A percentile compares a stretch with the other conserved stretches of the same genome.
Evolutionary conservation across 2,797 vertebrate species (phyloP).

Genomic region (Antrozous pallidus): DNA sequence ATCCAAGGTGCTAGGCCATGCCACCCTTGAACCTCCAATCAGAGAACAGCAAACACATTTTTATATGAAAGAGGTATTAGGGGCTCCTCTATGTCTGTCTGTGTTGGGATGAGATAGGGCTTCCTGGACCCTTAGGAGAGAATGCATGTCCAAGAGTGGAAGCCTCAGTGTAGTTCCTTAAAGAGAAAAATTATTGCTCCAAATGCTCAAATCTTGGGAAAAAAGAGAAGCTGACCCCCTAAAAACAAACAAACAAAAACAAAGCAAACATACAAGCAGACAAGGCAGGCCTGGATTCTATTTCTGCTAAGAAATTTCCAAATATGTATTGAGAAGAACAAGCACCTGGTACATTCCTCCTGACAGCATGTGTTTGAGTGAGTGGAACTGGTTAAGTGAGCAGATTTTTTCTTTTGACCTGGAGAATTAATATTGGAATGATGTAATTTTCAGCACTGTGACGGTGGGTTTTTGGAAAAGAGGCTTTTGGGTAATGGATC

Average conservation of each 20-base stretch:
- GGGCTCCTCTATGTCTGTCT: accelerated
- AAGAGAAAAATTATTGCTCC: background rate
- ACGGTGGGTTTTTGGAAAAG: background rate
- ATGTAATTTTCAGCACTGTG: background rate
- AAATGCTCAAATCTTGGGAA: background rate
- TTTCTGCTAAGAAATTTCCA: background rate
- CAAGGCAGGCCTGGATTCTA: background rate
- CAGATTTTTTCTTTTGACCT: background rate
- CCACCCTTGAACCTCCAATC: background rate
- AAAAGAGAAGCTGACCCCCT: background rate
- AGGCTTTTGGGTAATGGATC: background rate
- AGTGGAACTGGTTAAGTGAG: background rate
- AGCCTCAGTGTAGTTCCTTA: background rate
- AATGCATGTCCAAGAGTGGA: background rate
- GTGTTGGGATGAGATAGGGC: background rate
- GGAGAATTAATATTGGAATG: background rate
- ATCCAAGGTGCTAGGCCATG: background rate
- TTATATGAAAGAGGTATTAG: background rate
- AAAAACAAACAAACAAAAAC: no score
- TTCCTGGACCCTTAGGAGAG: background rate
- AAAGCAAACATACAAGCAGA: background rate
- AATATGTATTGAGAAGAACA: background rate
- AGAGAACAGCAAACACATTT: background rate
- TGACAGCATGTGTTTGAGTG: background rate
- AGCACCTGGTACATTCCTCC: background rate